Base-by-base conservation (phyloP, 2,888 invertebrate genomes). In the Digitonthophagus gazella region DNA sequence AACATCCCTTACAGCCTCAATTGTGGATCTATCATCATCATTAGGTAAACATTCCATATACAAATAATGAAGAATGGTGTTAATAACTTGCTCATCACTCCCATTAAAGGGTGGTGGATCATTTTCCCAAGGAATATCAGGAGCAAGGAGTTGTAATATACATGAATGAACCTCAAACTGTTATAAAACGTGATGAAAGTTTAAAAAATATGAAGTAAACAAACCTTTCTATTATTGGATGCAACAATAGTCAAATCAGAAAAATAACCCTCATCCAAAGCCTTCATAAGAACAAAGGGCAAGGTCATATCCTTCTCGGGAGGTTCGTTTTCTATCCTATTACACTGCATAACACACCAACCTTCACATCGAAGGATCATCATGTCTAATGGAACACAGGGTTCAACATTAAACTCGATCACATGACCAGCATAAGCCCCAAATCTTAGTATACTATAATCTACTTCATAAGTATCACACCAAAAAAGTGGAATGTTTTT, bases 381-480 rank as follows among this genome's bases (percentile, higher is more conserved):
- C 28, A 82, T 80, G 73, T 88, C 86, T 75, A 84, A 83, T 20
- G 86, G 85, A 66, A 82, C 82, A 65, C 85, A 80, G 14, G 85
- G 83, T 74, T 85, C 15, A 77, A 86, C 86, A 75, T 80, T 82
- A 80, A 90, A 90, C 80, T 90, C 89, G 74, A 90, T 87, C 73
- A 89, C 86, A 80, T 89, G 87, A 4, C 89, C 90, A 44, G 86
- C 87, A 78, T 87, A 88, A 55, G 88, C 87, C 22, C 89, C 89
- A 80, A 89, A 88, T 70, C 86, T 81, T 22, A 88, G 79, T 72
- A 85, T 81, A 3, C 81, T 79, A 66, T 75, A 79, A 71, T 81
- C 82, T 66, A 87, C 83, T 82, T 90, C 89, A 78, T 88, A 90
- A n/a, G 89, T 89, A 80, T 90, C 89, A 82, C 89, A 90, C 77